Base-by-base conservation (phyloP, 64 coral and sea anemone species). In the Dendrophyllia cribrosa region DNA sequence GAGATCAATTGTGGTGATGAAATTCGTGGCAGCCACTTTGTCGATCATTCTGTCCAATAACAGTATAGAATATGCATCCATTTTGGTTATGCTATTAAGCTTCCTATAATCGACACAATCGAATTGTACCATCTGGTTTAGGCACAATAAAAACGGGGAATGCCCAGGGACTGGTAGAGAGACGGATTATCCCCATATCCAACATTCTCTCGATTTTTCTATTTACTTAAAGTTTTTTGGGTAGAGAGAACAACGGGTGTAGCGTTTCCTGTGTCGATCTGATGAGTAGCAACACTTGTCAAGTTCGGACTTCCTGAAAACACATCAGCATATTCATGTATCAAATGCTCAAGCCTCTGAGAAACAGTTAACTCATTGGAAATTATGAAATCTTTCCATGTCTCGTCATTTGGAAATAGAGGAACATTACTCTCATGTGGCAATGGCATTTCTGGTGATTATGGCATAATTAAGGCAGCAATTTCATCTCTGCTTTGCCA, bases 31-130 rank as follows among this genome's bases (percentile, higher is more conserved):
- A 16, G 64, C 86, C 17, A 94, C 68, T 58, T 59, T 26, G 15
- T 94, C 92, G 4, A 89, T 66, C 52, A 94, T 88, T 11, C 66
- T 19, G 34, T 94, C 92, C n/a, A 70, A 72, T 10, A 23, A 52
- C 10, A 82, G 91, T 49, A 93, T 43, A 1, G 91, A 82, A 64
- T 86, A 74, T 15, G 91, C 82, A 12, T 93, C 69, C 51, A 93
- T 61, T 50, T 93, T 66, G 8, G 71, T 46, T 7, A 91, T 77
- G 16, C 23, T n/a, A 21, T 93, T 93, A 12, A 93, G 24, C 63
- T 93, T 93, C 74, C 91, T 14, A 55, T 76, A 93, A 52, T 93
- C 91, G 17, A 93, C 83, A 93, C n/a, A 93, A 51, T 43, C 91
- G 70, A 76, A 76, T 25, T 15, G 51, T 60, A 7, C 82, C 85